Evolutionary conservation across 2,113 vertebrate genomes (phyloP), one percentile per base, ranked within the genome.

Genomic region (Guaruba guarouba): DNA sequence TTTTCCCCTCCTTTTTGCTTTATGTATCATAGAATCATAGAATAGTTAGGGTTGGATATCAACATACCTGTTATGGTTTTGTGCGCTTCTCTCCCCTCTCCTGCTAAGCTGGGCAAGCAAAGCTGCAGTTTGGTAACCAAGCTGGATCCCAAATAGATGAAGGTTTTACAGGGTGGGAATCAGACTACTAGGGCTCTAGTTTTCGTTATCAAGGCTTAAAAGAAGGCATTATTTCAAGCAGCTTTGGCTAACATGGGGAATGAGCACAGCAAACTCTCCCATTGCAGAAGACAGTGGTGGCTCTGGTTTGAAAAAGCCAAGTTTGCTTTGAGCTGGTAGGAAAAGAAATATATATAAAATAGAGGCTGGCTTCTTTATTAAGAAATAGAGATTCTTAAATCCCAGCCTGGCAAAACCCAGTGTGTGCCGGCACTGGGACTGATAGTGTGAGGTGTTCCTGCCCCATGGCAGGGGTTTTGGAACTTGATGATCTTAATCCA

Each of bases 1-100:
- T 11, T 35, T 0, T 0, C 0, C 7, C 6, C 0, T 1, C 2
- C 0, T 3, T 67, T 85, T 48, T 66, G 0, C 57, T 92, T 70
- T n/a, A 16, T 10, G 0, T 37, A 37, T 44, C 3, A n/a, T 20
- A 57, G 31, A n/a, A 57, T 33, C 31, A 22, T 57, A 57, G 31
- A 33, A 22, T n/a, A 22, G 31, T 57, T 14, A 57, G 33, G 19
- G 33, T 14, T n/a, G 19, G 55, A 9, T 37, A 37, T 49, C 2
- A 1, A 55, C 0, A 0, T 11, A 18, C 2, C 3, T 63, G 0
- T 41, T 24, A 5, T 6, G 3, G 10, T 73, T 76, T 46, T 1
- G 5, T 27, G 23, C 1, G 7, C 24, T 90, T 41, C 66, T 71
- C 43, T 74, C 44, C 49, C 59, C 2, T 49, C 62, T 71, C 23